These are phyloP conservation scores for Deilephila elpenor DNA, from an alignment of 2,888 invertebrate species.

Conservation along the genomic window DNA sequence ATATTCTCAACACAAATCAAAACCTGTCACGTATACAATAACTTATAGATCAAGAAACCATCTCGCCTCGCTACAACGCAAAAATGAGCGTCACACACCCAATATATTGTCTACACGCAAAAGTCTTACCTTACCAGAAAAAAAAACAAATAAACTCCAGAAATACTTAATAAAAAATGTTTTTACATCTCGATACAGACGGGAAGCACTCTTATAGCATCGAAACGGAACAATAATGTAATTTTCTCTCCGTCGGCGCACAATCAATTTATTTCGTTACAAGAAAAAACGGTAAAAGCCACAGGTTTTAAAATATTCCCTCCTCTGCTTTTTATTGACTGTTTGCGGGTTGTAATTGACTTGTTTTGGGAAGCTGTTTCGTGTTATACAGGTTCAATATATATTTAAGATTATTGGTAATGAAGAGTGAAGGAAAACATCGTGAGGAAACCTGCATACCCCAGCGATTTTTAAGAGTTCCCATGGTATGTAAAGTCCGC, in stretches of 20 bases:
- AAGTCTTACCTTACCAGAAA: background rate
- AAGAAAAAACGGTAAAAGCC: slow-evolving; percentile 36
- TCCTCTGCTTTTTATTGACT: slow-evolving; percentile 14
- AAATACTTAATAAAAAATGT: background rate
- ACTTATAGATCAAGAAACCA: no score
- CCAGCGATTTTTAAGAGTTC: no score
- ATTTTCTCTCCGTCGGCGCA: slow-evolving; percentile 38
- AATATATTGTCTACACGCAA: no score
- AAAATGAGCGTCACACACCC: no score
- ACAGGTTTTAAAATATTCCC: slow-evolving; percentile 34
- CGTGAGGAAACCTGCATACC: no score
- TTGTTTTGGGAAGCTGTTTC: background rate
- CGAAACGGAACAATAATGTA: slow-evolving; percentile 39
- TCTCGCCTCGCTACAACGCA: no score
- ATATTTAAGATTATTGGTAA: no score
- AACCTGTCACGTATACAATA: no score
- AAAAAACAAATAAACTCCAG: background rate
- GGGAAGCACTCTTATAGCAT: slow-evolving; percentile 33
- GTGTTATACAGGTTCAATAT: no score
- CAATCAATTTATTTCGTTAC: slow-evolving; percentile 44
- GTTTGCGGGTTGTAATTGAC: background rate
- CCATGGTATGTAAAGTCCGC: no score
- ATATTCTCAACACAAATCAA: no score
- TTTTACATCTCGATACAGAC: slow-evolving; percentile 11
- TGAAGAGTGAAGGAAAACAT: no score